Conservation (phyloP, 92 coral and sea anemone genomes). For the Heteractis magnifica region DNA sequence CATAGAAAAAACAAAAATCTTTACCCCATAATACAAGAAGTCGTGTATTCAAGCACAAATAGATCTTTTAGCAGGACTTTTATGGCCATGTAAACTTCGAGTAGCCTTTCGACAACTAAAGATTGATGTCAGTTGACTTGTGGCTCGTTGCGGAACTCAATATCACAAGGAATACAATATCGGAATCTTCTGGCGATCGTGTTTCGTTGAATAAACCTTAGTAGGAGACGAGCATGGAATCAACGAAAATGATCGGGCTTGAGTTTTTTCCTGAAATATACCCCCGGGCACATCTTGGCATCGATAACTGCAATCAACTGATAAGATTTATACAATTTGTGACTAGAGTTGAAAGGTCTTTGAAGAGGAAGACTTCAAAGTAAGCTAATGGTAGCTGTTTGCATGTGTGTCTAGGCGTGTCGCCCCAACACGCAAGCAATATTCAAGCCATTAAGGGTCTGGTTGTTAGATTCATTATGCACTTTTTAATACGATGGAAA, state of each 20-base stretch:
- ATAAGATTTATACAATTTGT: background rate
- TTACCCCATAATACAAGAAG: background rate
- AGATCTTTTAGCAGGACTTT: slow-evolving; percentile 15
- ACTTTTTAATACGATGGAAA: background rate
- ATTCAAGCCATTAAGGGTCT: slow-evolving; percentile 10
- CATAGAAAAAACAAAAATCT: background rate
- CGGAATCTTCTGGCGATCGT: background rate
- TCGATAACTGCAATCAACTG: background rate
- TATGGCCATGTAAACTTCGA: slow-evolving; percentile 20
- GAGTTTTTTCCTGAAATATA: background rate
- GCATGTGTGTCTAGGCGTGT: slow-evolving; percentile 11
- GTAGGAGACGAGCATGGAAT: background rate
- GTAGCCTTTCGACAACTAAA: slow-evolving; percentile 22
- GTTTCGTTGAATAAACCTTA: slow-evolving; percentile 4
- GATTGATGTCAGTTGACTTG: slow-evolving; percentile 41
- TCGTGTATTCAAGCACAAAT: slow-evolving; percentile 26
- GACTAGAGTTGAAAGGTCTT: background rate
- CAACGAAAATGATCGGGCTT: background rate
- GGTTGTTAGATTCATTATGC: background rate
- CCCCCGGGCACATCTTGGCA: background rate
- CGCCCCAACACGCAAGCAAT: slow-evolving; percentile 20
- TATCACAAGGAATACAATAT: slow-evolving; percentile 25
- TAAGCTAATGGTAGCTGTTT: background rate
- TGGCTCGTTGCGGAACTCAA: slow-evolving; percentile 19
- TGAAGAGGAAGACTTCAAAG: slow-evolving; percentile 5